Evolutionary conservation across 1,140 invertebrate genomes (phyloP), one percentile per base, ranked within the genome.

Genomic region (Ptiloglossa arizonensis): DNA sequence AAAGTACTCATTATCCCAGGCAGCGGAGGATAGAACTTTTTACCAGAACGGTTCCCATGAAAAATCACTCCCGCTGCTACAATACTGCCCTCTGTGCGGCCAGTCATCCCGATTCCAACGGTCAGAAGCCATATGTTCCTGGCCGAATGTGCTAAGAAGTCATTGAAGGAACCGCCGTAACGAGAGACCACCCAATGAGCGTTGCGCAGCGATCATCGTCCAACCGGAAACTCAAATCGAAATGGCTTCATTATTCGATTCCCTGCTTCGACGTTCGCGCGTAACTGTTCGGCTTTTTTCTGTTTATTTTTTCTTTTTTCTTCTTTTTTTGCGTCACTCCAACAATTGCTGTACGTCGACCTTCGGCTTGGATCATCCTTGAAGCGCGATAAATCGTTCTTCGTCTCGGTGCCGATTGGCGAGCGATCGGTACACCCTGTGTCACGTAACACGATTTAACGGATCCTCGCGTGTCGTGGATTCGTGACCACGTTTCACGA

Each of bases 171-270:
- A 85, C 82, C 70, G 63, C 54, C 69, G 77, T 75, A 87, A 78
- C 83, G 75, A 85, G 70, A 85, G 82, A 86, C 86, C 77, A 86
- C 82, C 80, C 83, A 85, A 78, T 60, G 69, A 60, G 83, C 22
- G 75, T 66, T 78, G 77, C 56, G 72, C 74, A 50, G 44, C 4
- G 81, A 83, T 84, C 82, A 57, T 63, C 68, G 79, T 75, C 78
- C 67, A 52, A 56, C 80, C 83, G 82, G 59, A 85, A 85, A 84
- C 64, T 73, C 29, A 4, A 57, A 72, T 81, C 82, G 60, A 70
- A 80, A 81, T 50, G 50, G 68, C 41, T 76, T 84, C 82, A 77
- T 85, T 85, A 84, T 76, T 56, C 68, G 52, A 64, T 57, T 72
- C 68, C 54, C 59, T 78, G 79, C 71, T 57, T 50, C 27, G 50